These are phyloP conservation scores for Melanostigma gelatinosum DNA, from an alignment of 2,113 vertebrate species.

Conservation along the genomic window DNA sequence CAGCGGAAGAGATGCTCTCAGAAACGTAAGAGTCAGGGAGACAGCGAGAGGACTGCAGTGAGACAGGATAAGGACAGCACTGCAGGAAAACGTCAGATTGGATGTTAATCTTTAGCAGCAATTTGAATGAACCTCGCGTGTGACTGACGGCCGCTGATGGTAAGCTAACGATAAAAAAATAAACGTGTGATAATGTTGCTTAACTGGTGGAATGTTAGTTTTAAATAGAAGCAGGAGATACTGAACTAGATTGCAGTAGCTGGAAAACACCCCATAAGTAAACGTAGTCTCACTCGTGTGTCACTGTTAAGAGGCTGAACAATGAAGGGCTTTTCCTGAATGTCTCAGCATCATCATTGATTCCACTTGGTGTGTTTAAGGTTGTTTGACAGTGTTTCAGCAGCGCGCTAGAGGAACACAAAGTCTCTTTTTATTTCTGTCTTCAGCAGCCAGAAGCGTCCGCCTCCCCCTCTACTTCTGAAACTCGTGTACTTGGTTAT, in stretches of 20 bases:
- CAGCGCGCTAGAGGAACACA: background rate
- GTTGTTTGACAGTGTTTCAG: background rate
- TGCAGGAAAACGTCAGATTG: constrained; percentile 34
- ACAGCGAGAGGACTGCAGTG: constrained; percentile 15
- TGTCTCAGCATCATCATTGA: background rate
- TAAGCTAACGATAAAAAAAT: constrained; percentile 46
- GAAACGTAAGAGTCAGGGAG: constrained; percentile 53
- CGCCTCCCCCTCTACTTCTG: background rate
- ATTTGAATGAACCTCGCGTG: constrained; percentile 50
- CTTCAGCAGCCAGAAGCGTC: constrained; percentile 21
- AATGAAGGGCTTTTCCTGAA: background rate
- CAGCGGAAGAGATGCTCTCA: constrained; percentile 41
- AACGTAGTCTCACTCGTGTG: background rate
- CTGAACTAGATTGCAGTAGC: background rate
- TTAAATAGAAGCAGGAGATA: constrained; percentile 2
- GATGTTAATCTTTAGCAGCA: constrained; percentile 37
- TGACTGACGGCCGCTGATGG: constrained; percentile 66
- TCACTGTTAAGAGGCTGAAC: background rate
- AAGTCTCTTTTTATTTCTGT: constrained; percentile 27
- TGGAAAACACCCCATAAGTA: background rate
- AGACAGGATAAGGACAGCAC: constrained; percentile 12
- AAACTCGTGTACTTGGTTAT: constrained; percentile 58
- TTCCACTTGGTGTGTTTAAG: background rate
- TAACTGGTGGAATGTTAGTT: background rate
- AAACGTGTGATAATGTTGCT: background rate